phyloP scores from a whole-genome alignment of 2,888 invertebrate genomes.

The Chrysodeixis includens region DNA sequence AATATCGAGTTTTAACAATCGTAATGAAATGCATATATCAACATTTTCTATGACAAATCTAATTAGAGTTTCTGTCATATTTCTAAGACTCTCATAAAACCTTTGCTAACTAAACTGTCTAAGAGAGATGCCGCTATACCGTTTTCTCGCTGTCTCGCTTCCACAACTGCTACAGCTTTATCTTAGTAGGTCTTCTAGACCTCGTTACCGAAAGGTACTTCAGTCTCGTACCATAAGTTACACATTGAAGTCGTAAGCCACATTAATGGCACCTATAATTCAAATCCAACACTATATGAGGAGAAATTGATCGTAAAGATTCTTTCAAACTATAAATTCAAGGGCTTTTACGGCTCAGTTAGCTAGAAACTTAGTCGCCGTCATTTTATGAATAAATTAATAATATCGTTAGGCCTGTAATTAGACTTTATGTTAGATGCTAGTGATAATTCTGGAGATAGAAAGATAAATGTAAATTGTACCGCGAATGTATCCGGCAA shows the following conservation, averaged over 20 bases:
- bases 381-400: conserved; percentile 50
- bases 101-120: too few relatives aligned
- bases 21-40: too few relatives aligned
- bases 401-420: conserved; percentile 47
- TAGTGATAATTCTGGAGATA: conserved; percentile 39
- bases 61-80: too few relatives aligned
- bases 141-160: too few relatives aligned
- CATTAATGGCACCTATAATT: neutral
- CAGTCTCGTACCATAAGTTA: neutral
- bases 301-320: conserved; percentile 8
- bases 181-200: too few relatives aligned
- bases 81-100: too few relatives aligned
- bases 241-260: neutral
- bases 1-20: too few relatives aligned
- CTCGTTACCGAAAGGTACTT: neutral
- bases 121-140: too few relatives aligned
- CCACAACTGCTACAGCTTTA: too few relatives aligned
- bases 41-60: too few relatives aligned
- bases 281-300: neutral
- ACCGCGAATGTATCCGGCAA: conserved; percentile 35
- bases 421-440: conserved; percentile 43
- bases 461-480: conserved; percentile 41
- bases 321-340: conserved; percentile 16
- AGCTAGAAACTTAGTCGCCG: conserved; percentile 27
- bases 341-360: conserved; percentile 19